Evolutionary conservation across 2,888 invertebrate species (phyloP).

Genomic region (Mechanitis messenoides): DNA sequence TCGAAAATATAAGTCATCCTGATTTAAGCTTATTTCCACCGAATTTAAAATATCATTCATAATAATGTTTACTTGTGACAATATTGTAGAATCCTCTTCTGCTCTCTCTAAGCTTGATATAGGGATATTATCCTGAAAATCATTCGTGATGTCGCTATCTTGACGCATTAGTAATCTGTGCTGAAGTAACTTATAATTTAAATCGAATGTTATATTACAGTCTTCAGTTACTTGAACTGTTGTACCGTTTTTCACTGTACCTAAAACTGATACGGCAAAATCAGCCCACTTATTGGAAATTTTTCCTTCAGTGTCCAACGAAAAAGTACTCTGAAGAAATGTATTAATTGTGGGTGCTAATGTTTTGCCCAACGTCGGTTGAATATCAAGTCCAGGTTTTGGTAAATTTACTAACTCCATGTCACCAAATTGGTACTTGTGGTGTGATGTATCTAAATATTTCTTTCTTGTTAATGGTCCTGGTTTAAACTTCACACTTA

Average conservation of each 20-base stretch:
- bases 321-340: conserved; percentile 51
- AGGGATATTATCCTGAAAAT: conserved; percentile 5
- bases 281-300: conserved; percentile 72
- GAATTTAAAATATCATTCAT: conserved; percentile 75
- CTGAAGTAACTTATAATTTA: conserved; percentile 77
- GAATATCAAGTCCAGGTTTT: conserved; percentile 65
- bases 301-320: conserved; percentile 51
- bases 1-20: conserved; percentile 64
- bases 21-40: conserved; percentile 78
- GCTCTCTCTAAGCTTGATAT: conserved; percentile 8
- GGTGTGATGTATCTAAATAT: conserved; percentile 58
- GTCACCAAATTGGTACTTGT: conserved; percentile 62
- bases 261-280: conserved; percentile 74
- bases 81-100: conserved; percentile 21
- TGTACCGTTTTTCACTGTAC: conserved; percentile 40
- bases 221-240: conserved; percentile 38
- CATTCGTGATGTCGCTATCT: conserved; percentile 30
- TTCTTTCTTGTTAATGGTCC: conserved; percentile 75
- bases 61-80: conserved; percentile 54
- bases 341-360: conserved; percentile 61
- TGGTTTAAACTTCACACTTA: conserved; percentile 69
- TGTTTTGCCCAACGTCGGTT: conserved; percentile 62
- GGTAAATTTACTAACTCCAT: conserved; percentile 69
- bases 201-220: conserved; percentile 69
- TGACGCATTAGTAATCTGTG: conserved; percentile 72